Evolutionary conservation across 2,113 vertebrate genomes (phyloP).

Genomic region (Spermophilus dauricus): DNA sequence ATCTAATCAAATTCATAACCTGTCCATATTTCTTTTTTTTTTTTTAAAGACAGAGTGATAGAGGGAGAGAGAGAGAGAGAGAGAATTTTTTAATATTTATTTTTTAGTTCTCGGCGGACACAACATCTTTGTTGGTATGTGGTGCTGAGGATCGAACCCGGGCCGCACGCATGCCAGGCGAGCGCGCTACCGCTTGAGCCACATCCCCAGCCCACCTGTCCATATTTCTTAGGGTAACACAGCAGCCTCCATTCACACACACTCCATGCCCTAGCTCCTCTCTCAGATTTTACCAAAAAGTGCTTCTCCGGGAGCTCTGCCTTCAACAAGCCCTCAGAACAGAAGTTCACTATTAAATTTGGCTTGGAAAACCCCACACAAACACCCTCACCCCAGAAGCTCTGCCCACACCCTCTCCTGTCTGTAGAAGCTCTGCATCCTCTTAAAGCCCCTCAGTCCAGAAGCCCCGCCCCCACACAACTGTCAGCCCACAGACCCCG

Average conservation of each 20-base stretch:
- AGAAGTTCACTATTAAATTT: slow-evolving; percentile 28
- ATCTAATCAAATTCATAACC: not conserved
- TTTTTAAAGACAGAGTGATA: too few species aligned
- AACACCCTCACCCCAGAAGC: not conserved
- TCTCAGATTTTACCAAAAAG: not conserved
- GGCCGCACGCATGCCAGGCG: too few species aligned
- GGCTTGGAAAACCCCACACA: slow-evolving; percentile 40
- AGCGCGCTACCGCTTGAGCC: too few species aligned
- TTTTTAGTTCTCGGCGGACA: too few species aligned
- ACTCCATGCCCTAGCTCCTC: not conserved
- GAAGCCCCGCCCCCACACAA: slow-evolving; percentile 63
- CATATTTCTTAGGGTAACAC: not conserved
- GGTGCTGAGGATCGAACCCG: too few species aligned
- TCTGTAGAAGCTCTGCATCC: slow-evolving; percentile 59
- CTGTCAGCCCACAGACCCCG: slow-evolving; percentile 62
- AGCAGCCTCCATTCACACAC: not conserved
- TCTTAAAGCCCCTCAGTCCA: slow-evolving; percentile 38
- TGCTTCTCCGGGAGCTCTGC: not conserved
- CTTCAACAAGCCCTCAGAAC: not conserved
- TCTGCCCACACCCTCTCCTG: slow-evolving; percentile 47
- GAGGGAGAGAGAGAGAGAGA: too few species aligned
- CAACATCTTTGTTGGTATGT: too few species aligned
- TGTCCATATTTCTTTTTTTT: not conserved
- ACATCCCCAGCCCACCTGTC: not conserved
- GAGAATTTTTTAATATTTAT: too few species aligned